A percentile compares a stretch with the other conserved stretches of the same genome.
Evolutionary conservation across 2,113 vertebrate genomes (phyloP).

Genomic region (Lonchura striata): DNA sequence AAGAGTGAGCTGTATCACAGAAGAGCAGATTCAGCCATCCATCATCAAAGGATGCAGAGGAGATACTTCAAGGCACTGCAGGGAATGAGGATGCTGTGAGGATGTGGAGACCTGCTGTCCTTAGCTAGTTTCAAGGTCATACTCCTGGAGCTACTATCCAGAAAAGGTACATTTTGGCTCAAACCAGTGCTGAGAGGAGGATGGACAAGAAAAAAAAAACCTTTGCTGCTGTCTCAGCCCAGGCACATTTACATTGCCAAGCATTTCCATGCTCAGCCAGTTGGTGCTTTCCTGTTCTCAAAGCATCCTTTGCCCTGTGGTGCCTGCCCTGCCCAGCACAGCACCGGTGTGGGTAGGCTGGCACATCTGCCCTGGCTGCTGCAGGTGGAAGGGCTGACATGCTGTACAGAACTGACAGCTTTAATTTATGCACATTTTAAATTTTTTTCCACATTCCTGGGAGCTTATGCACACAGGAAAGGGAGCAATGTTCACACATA

Average conservation of each 20-base stretch:
- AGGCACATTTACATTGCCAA: background rate
- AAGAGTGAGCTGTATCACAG: background rate
- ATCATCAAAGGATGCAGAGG: background rate
- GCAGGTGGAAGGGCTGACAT: background rate
- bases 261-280: background rate
- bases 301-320: background rate
- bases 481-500: background rate
- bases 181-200: background rate
- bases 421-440: background rate
- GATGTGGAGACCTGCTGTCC: background rate
- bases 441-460: background rate
- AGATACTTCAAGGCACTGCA: background rate
- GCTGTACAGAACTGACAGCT: background rate
- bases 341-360: accelerated
- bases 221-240: background rate
- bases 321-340: background rate
- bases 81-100: background rate
- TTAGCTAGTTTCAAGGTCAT: background rate
- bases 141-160: background rate
- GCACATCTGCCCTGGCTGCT: background rate
- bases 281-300: background rate
- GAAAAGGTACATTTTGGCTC: background rate
- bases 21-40: background rate
- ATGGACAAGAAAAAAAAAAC: background rate
- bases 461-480: background rate